These are phyloP conservation scores for Gnathonemus echidnorhynchus DNA, from an alignment of 2,113 vertebrate genomes.

Conservation along the genomic window DNA sequence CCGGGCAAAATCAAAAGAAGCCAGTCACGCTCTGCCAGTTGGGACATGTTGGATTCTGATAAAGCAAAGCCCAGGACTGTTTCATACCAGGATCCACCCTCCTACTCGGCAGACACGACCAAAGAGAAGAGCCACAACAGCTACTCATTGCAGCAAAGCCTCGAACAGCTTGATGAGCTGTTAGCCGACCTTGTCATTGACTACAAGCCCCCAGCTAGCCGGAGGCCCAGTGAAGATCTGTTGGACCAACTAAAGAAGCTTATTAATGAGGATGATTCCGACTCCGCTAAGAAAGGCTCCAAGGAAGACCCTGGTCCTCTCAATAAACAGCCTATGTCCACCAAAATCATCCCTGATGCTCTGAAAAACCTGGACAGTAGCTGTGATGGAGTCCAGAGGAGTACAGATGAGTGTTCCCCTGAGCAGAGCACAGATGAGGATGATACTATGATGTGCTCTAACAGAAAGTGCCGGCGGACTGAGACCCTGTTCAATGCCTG, in stretches of 20 bases:
- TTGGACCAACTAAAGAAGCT: constrained; percentile 76
- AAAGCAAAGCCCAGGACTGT: constrained; percentile 40
- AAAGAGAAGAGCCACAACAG: constrained; percentile 61
- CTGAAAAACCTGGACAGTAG: constrained; percentile 61
- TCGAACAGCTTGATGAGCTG: constrained; percentile 88
- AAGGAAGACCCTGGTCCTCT: constrained; percentile 53
- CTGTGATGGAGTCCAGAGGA: constrained; percentile 59
- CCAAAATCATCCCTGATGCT: constrained; percentile 56
- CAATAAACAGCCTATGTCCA: constrained; percentile 68
- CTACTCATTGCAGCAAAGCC: constrained; percentile 77
- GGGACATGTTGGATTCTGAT: constrained; percentile 58
- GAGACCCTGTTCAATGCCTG: constrained; percentile 91
- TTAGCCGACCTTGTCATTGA: constrained; percentile 90
- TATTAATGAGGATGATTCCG: constrained; percentile 58
- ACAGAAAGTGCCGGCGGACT: constrained; percentile 76
- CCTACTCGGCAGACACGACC: constrained; percentile 35
- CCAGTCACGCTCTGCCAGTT: constrained; percentile 67
- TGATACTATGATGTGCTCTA: constrained; percentile 88
- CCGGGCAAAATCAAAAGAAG: constrained; percentile 54
- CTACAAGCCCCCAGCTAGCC: constrained; percentile 69
- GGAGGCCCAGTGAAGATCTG: constrained; percentile 59
- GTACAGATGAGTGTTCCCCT: constrained; percentile 68
- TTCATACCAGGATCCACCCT: constrained; percentile 39
- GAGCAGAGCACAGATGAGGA: constrained; percentile 86
- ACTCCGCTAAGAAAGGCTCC: constrained; percentile 29